These are phyloP conservation scores for Recurvirostra avosetta DNA, from an alignment of 2,113 vertebrate genomes.

Conservation along the genomic window DNA sequence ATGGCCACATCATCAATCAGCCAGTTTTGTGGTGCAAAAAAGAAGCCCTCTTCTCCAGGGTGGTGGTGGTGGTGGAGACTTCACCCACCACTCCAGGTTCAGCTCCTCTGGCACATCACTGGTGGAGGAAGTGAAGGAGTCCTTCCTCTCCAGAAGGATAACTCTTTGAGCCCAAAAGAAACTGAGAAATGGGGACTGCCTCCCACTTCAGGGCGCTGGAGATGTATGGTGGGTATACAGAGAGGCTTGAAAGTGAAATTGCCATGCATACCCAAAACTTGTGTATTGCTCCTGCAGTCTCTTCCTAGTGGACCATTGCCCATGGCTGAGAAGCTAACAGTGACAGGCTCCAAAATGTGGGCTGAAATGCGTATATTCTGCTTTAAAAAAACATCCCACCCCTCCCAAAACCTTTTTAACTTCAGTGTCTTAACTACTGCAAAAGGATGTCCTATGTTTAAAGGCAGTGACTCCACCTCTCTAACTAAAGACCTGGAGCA, in stretches of 20 bases:
- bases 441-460: background rate
- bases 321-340: background rate
- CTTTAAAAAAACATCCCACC: background rate
- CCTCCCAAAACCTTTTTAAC: background rate
- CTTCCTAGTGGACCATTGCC: background rate
- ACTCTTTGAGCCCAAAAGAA: background rate
- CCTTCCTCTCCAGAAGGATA: background rate
- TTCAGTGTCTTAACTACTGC: background rate
- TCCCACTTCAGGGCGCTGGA: background rate
- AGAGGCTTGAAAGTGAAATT: background rate
- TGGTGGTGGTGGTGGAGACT: background rate
- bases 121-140: background rate
- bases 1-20: background rate
- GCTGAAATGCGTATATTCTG: background rate
- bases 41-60: background rate
- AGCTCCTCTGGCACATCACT: background rate
- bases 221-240: accelerated
- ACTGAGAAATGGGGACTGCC: background rate
- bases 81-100: background rate
- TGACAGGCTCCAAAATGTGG: background rate
- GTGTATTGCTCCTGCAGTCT: background rate
- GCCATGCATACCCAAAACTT: background rate
- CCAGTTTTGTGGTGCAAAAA: accelerated
- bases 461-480: background rate
- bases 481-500: background rate